A percentile compares a stretch with the other conserved stretches of the same genome.
phyloP scores from a whole-genome alignment of 1,140 invertebrate species.

The Leptopilina boulardi region DNA sequence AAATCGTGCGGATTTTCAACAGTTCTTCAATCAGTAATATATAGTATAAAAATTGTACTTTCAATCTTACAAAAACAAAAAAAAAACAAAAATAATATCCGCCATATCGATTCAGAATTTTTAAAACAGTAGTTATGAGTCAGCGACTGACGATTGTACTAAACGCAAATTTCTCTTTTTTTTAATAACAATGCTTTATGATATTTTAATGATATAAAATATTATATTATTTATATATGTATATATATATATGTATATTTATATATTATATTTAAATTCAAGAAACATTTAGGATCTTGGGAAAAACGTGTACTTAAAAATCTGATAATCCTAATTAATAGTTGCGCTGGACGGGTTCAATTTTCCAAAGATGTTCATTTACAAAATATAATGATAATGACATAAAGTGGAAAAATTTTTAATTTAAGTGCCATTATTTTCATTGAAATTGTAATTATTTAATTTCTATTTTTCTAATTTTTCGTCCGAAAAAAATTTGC shows the following conservation, averaged over 20 bases:
- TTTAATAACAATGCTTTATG: background rate
- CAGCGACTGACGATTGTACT: background rate
- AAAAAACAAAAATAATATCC: background rate
- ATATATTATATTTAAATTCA: slow-evolving; percentile 9
- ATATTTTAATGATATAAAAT: background rate
- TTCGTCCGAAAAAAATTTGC: too few relatives aligned
- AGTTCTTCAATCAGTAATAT: background rate
- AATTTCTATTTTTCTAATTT: background rate
- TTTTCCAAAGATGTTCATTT: background rate
- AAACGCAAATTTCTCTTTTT: background rate
- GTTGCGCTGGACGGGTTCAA: slow-evolving; percentile 11
- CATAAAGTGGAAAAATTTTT: background rate
- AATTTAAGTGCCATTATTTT: background rate
- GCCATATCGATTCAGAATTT: slow-evolving; percentile 3
- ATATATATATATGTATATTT: background rate
- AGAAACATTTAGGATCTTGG: slow-evolving; percentile 8
- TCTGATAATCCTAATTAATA: slow-evolving; percentile 3
- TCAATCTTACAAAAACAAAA: background rate
- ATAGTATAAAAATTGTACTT: slow-evolving; percentile 49
- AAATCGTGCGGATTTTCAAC: background rate
- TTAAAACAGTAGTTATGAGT: background rate
- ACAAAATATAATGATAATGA: background rate
- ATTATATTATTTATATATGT: slow-evolving; percentile 1
- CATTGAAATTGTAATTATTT: background rate
- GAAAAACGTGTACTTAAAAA: background rate